Evolutionary conservation across 2,113 vertebrate species (phyloP).

Genomic region (Osmerus eperlanus): DNA sequence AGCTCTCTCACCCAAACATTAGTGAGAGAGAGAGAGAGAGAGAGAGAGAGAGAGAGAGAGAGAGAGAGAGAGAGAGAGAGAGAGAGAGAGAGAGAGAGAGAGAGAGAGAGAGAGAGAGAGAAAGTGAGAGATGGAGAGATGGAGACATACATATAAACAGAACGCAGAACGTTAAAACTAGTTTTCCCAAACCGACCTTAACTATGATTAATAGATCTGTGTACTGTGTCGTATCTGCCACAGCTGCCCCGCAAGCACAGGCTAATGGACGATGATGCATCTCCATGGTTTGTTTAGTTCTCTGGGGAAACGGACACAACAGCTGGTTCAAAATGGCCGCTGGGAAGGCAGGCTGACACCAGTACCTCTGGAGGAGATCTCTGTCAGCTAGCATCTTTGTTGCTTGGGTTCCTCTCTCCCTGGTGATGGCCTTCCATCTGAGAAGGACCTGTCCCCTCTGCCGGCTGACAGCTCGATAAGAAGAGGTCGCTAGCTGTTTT

Average conservation of each 20-base stretch:
- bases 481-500: slow-evolving; percentile 29
- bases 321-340: slow-evolving; percentile 39
- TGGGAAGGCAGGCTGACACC: slow-evolving; percentile 38
- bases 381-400: slow-evolving; percentile 58
- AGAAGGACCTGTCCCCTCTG: slow-evolving; percentile 31
- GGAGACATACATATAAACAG: not conserved
- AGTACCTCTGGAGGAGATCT: slow-evolving; percentile 39
- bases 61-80: too few relatives aligned
- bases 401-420: slow-evolving; percentile 50
- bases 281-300: not conserved
- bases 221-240: too few relatives aligned
- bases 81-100: too few relatives aligned
- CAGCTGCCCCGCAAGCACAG: too few relatives aligned
- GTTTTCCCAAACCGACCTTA: too few relatives aligned
- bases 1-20: too few relatives aligned
- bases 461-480: slow-evolving; percentile 24
- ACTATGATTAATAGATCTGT: too few relatives aligned
- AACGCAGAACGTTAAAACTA: not conserved
- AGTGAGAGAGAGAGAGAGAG: too few relatives aligned
- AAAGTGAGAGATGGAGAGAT: not conserved
- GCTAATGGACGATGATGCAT: not conserved
- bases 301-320: not conserved
- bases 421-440: slow-evolving; percentile 13
- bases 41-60: not conserved
- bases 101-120: too few relatives aligned